A percentile compares a stretch with the other conserved stretches of the same genome.
Evolutionary conservation across 2,888 invertebrate genomes (phyloP).

Genomic region (Brachyptera putata): DNA sequence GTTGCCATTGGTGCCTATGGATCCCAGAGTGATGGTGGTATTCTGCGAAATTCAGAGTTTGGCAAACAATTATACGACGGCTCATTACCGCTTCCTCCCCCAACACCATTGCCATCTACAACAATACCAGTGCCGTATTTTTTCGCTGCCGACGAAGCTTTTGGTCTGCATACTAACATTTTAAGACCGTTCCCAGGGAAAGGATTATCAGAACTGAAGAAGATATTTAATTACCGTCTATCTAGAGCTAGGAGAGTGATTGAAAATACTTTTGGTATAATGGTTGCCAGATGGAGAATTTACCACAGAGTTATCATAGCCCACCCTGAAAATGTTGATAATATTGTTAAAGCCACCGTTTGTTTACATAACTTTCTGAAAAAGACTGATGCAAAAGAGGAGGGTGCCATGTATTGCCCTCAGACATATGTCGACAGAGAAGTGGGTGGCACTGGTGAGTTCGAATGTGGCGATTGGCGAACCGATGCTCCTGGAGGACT

Average conservation of each 20-base stretch:
- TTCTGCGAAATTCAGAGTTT: constrained; percentile 28
- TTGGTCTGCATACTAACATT: constrained; percentile 33
- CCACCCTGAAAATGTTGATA: constrained; percentile 18
- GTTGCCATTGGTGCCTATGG: constrained; percentile 38
- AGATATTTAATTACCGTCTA: constrained; percentile 15
- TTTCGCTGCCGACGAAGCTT: constrained; percentile 34
- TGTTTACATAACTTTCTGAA: constrained; percentile 11
- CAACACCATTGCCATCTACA: constrained; percentile 4
- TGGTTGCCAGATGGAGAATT: constrained; percentile 8
- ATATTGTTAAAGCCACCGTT: constrained; percentile 6
- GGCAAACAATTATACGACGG: constrained; percentile 2
- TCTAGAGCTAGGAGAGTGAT: constrained; percentile 12
- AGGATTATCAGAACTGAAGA: background rate
- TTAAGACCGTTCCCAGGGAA: constrained; percentile 34
- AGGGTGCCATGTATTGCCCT: background rate
- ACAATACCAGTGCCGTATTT: constrained; percentile 24
- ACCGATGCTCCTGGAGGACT: too few species aligned
- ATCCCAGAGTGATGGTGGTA: constrained; percentile 36
- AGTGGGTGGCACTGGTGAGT: too few species aligned
- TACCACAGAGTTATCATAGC: constrained; percentile 2
- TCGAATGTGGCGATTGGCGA: too few species aligned
- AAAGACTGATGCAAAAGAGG: too few species aligned
- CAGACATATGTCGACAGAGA: background rate
- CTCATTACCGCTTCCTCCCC: constrained; percentile 3
- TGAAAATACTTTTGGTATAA: constrained; percentile 22